A percentile compares a stretch with the other conserved stretches of the same genome.
Evolutionary conservation across 2,888 invertebrate species (phyloP).

Genomic region (Ectemnius continuus): DNA sequence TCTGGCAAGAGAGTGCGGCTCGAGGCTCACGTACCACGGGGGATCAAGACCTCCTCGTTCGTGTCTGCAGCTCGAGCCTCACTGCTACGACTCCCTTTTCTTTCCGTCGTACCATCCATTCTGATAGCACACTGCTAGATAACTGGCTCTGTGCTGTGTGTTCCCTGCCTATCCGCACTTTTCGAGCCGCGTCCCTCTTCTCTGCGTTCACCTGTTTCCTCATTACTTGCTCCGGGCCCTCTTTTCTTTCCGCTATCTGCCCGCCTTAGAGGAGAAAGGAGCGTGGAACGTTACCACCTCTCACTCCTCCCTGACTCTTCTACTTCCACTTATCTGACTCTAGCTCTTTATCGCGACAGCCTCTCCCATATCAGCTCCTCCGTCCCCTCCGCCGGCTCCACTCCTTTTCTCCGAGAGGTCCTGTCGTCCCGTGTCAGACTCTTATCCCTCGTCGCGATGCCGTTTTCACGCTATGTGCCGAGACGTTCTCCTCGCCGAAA

Average conservation of each 20-base stretch:
- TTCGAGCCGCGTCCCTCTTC: constrained; percentile 7
- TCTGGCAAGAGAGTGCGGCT: neutral
- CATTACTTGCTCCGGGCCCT: neutral
- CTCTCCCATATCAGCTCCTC: neutral
- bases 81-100: constrained; percentile 27
- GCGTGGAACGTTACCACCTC: neutral
- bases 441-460: constrained; percentile 26
- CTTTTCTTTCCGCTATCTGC: constrained; percentile 1
- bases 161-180: neutral
- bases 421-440: constrained; percentile 31
- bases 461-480: constrained; percentile 12
- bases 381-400: constrained; percentile 14
- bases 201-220: constrained; percentile 9
- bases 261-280: neutral
- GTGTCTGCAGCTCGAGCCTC: constrained; percentile 19
- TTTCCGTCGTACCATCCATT: neutral
- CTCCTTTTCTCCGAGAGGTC: constrained; percentile 22
- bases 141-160: neutral
- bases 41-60: constrained; percentile 42
- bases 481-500: constrained; percentile 31
- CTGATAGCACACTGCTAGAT: constrained; percentile 3
- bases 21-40: constrained; percentile 38
- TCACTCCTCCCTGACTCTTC: neutral
- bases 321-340: too few species aligned
- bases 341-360: constrained; percentile 1